These are phyloP conservation scores for Acanthopleura granulata DNA, from an alignment of 2,888 invertebrate genomes.

Conservation along the genomic window DNA sequence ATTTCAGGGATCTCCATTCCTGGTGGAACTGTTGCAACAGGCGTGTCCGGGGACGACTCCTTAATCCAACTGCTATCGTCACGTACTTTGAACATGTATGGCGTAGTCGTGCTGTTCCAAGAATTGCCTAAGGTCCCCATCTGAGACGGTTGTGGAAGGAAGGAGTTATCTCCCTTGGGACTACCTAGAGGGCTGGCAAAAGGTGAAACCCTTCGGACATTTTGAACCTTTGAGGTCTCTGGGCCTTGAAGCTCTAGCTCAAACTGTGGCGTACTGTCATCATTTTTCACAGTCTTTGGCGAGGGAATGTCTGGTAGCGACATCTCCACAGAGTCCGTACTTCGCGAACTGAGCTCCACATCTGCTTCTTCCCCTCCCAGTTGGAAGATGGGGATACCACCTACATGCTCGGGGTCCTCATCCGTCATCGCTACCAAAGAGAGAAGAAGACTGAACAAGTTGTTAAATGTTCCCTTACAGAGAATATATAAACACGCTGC, in stretches of 20 bases:
- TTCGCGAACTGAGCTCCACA: conserved; percentile 53
- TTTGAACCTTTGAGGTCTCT: neutral
- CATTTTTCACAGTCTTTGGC: conserved; percentile 32
- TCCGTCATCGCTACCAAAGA: neutral
- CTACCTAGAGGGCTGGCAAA: neutral
- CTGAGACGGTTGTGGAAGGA: neutral
- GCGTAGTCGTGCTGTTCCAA: neutral
- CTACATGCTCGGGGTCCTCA: neutral
- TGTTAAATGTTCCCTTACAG: no score
- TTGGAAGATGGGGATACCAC: conserved; percentile 23
- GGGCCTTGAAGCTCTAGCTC: neutral
- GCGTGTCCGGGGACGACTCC: conserved; percentile 25
- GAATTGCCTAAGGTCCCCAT: neutral
- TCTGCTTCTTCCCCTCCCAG: conserved; percentile 37
- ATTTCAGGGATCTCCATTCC: neutral
- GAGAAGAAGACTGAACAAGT: no score
- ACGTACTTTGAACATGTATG: neutral
- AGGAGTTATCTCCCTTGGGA: conserved; percentile 4
- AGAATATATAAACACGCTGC: no score
- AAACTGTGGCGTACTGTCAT: neutral
- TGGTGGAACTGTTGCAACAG: neutral
- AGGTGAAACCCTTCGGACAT: neutral
- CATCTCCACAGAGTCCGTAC: conserved; percentile 61
- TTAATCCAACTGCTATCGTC: conserved; percentile 46
- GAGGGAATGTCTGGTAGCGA: conserved; percentile 47